A percentile compares a stretch with the other conserved stretches of the same genome.
Conservation (phyloP, 2,797 vertebrate genomes). For the Anguilla pacifica region DNA sequence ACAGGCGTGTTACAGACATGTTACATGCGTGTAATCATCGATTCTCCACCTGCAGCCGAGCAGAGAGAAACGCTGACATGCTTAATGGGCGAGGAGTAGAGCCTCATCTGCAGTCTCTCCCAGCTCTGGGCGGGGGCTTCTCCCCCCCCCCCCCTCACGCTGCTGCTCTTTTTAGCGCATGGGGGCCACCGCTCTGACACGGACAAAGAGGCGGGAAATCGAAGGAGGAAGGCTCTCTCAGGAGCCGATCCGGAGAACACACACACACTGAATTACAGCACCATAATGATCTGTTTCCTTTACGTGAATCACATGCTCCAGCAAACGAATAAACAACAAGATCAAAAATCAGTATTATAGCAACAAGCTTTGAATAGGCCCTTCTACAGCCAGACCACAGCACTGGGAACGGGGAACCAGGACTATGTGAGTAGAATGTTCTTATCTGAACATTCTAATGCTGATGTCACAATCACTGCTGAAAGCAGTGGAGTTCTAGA, state of each 20-base stretch:
- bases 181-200: not conserved
- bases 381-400: not conserved
- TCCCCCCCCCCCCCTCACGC: not conserved
- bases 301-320: no score
- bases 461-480: no score
- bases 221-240: not conserved
- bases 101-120: constrained; percentile 67
- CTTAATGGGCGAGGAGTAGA: constrained; percentile 12
- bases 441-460: no score
- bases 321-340: no score
- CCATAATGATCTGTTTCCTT: no score
- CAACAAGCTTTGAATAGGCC: not conserved
- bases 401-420: not conserved
- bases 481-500: no score
- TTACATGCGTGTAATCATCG: constrained; percentile 48
- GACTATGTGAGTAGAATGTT: not conserved
- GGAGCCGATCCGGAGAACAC: not conserved
- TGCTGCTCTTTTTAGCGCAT: not conserved
- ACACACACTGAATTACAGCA: no score
- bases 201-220: not conserved
- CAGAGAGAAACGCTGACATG: constrained; percentile 25
- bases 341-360: not conserved
- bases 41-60: constrained; percentile 40
- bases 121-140: constrained; percentile 33
- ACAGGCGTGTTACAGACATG: no score